A percentile compares a stretch with the other conserved stretches of the same genome.
Evolutionary conservation across 2,797 vertebrate species (phyloP).

Genomic region (Karalla daura): DNA sequence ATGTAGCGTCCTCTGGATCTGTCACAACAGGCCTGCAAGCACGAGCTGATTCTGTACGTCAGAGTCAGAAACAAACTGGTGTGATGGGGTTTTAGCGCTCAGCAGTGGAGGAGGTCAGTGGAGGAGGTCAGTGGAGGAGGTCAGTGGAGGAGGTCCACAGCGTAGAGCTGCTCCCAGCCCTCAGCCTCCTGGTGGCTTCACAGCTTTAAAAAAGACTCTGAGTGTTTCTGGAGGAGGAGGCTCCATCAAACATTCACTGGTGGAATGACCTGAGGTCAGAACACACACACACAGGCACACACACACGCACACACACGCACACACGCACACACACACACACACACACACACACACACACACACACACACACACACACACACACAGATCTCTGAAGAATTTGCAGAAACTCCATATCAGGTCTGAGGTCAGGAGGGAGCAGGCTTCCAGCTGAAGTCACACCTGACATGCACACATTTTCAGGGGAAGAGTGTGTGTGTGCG

Average conservation of each 20-base stretch:
- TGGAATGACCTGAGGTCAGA: conserved; percentile 6
- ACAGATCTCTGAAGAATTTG: conserved; percentile 1
- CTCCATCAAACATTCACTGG: background rate
- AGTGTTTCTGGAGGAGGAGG: background rate
- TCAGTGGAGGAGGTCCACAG: too few relatives aligned
- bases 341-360: background rate
- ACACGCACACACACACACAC: too few relatives aligned
- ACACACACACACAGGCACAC: background rate
- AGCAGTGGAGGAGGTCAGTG: too few relatives aligned
- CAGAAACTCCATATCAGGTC: conserved; percentile 7
- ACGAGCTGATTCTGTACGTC: too few relatives aligned
- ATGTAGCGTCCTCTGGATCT: background rate
- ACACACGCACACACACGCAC: too few relatives aligned
- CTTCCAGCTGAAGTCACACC: background rate
- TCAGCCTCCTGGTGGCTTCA: too few relatives aligned
- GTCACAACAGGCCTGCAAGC: background rate
- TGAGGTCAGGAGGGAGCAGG: conserved; percentile 16
- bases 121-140: too few relatives aligned
- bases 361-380: background rate
- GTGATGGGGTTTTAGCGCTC: background rate
- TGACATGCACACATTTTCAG: too few relatives aligned
- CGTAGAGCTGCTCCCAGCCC: too few relatives aligned
- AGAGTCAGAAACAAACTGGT: too few relatives aligned
- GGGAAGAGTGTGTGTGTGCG: too few relatives aligned
- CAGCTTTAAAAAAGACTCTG: too few relatives aligned